Percentiles rank a stretch among this genome's conserved stretches.
These are phyloP conservation scores for Chroicocephalus ridibundus DNA, from an alignment of 2,113 vertebrate genomes.

Conservation along the genomic window DNA sequence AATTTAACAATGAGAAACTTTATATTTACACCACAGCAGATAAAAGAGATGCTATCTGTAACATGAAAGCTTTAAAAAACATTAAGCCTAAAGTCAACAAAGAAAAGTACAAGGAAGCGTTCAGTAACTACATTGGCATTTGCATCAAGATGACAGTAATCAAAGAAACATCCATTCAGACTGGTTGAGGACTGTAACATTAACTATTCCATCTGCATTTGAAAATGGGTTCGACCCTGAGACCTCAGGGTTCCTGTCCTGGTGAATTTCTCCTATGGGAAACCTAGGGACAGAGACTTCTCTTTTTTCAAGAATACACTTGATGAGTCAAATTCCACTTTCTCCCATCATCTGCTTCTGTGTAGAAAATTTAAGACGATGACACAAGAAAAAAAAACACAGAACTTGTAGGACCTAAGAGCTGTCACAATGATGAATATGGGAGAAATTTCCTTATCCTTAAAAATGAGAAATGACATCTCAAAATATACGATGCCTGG, in stretches of 20 bases:
- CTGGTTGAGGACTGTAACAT: neutral
- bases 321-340: neutral
- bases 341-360: neutral
- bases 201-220: neutral
- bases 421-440: neutral
- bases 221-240: neutral
- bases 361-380: neutral
- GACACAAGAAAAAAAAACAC: neutral
- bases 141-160: neutral
- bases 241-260: neutral
- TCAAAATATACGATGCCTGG: neutral
- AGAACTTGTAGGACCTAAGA: neutral
- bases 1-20: constrained; percentile 30
- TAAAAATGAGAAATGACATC: neutral
- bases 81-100: neutral
- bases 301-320: neutral
- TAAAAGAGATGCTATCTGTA: constrained; percentile 13
- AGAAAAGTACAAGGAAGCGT: neutral
- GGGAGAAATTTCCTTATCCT: neutral
- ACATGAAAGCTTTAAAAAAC: neutral
- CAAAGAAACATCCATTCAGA: neutral
- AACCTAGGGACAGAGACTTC: neutral
- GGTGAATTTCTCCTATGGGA: neutral
- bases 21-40: neutral
- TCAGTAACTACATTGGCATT: neutral